Base-by-base conservation (phyloP, 2,888 invertebrate genomes). In the Drosophila eohydei region DNA sequence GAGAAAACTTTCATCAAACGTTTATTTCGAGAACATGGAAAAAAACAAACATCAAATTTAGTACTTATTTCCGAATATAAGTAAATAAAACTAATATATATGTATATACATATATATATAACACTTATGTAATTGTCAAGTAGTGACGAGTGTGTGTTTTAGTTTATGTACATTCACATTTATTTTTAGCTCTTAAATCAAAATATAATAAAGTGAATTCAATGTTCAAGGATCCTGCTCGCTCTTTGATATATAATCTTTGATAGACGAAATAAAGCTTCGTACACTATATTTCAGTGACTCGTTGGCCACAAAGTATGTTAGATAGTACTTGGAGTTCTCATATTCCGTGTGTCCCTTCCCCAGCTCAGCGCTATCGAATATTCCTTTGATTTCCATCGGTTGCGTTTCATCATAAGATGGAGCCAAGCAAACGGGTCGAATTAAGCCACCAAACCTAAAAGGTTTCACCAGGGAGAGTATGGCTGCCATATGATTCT, bases 131-230 rank as follows among this genome's bases (percentile, higher is more conserved):
- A 77, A 75, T 79, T 87, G 72, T 68, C 69, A 76, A 84, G 75
- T 79, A 69, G 71, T 80, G 74, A 71, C 66, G 65, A 62, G 70
- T 71, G 65, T 77, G 63, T 81, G 61, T 73, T 86, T 86, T 80
- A 74, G 60, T 78, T 89, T 70, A 77, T 82, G 82, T 85, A 82
- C 46, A 78, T 87, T 74, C 66, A 80, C 69, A 80, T 73, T 85
- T 69, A 89, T 78, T 82, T 81, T 80, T 74, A 80, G 81, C 63
- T 74, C 61, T 71, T 56, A 48, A 48, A 58, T 58, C 12, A 38
- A 44, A 44, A 44, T 34, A 57, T 78, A 82, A 86, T 88, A 88
- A 88, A 89, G 74, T 70, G 71, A 85, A 88, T 80, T 86, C 67
- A 82, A 89, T 82, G 89, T 89, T 86, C 74, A 77, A 73, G 30